Conservation (phyloP, 2,797 vertebrate species). For the Gymnodraco acuticeps region DNA sequence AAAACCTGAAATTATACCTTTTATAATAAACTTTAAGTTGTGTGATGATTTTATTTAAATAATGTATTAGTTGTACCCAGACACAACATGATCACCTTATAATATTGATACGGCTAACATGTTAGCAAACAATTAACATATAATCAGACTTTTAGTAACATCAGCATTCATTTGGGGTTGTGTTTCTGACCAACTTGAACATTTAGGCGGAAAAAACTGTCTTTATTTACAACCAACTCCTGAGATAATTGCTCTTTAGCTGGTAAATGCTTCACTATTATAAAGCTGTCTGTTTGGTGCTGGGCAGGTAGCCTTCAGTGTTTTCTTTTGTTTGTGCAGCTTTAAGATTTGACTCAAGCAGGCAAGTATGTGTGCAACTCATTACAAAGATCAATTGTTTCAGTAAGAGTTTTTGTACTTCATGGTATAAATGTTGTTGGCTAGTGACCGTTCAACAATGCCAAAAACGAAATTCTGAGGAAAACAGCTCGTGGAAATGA, state of each 20-base stretch:
- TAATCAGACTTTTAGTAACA: not conserved
- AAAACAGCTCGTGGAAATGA: conserved; percentile 13
- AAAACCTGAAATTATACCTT: not conserved
- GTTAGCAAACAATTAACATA: not conserved
- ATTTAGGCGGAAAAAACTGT: too few species aligned
- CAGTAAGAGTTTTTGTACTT: too few species aligned
- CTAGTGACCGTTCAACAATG: not conserved
- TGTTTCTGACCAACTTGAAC: not conserved
- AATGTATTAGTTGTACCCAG: not conserved
- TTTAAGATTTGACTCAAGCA: too few species aligned
- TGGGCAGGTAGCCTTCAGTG: not conserved
- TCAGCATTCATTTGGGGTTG: not conserved
- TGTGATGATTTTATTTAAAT: not conserved
- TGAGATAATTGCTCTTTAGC: too few species aligned
- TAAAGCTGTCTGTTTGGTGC: not conserved
- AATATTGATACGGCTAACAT: not conserved
- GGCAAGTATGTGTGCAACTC: too few species aligned
- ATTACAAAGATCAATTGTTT: not conserved
- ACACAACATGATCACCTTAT: not conserved
- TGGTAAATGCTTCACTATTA: too few species aligned
- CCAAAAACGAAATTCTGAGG: not conserved
- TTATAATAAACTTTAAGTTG: not conserved
- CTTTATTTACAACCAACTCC: too few species aligned
- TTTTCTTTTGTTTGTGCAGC: too few species aligned
- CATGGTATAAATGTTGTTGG: not conserved